phyloP scores from a whole-genome alignment of 2,797 vertebrate genomes.

The Cottoperca gobio region DNA sequence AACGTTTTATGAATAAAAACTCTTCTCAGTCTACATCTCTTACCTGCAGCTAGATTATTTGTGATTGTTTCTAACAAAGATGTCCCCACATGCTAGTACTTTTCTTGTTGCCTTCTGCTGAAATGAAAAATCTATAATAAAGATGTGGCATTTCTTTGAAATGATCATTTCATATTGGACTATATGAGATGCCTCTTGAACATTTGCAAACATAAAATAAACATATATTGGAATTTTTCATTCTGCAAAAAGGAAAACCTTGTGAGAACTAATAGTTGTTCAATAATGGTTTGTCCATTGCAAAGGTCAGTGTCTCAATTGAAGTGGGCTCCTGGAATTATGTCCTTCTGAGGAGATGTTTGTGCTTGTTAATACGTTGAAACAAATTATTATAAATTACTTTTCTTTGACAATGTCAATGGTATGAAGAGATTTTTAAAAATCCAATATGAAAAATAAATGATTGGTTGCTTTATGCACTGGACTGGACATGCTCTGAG shows the following conservation, averaged over 20 bases:
- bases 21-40: background rate
- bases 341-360: background rate
- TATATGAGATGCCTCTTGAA: background rate
- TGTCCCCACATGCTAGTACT: slow-evolving; percentile 9
- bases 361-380: background rate
- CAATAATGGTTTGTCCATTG: slow-evolving; percentile 9
- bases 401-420: background rate
- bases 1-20: background rate
- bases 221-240: background rate
- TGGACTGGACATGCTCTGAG: background rate
- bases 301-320: slow-evolving; percentile 6
- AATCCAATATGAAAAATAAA: background rate
- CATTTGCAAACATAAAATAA: background rate
- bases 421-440: background rate
- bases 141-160: background rate
- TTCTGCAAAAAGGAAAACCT: background rate
- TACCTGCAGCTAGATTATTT: background rate
- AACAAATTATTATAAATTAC: background rate
- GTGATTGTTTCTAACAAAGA: background rate
- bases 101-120: background rate
- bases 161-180: background rate
- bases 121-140: slow-evolving; percentile 3
- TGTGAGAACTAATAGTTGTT: background rate
- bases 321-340: background rate
- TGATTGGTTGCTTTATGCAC: slow-evolving; percentile 6